A percentile compares a stretch with the other conserved stretches of the same genome.
These are phyloP conservation scores for Ia io DNA, from an alignment of 2,113 vertebrate genomes.

Conservation along the genomic window DNA sequence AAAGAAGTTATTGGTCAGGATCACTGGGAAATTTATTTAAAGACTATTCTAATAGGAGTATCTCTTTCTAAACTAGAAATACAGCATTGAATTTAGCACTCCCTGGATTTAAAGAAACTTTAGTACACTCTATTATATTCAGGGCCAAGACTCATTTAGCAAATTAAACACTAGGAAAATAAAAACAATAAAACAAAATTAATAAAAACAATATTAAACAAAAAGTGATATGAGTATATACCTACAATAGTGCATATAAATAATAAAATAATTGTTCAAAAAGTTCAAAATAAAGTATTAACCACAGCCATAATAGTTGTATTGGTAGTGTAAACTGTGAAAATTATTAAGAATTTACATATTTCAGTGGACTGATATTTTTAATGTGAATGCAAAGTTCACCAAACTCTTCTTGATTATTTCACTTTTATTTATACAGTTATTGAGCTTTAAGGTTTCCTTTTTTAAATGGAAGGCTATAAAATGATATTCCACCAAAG, in stretches of 20 bases:
- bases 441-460: not conserved
- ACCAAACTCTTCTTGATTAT: not conserved
- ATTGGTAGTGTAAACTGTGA: not conserved
- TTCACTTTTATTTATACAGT: not conserved
- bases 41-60: conserved; percentile 6
- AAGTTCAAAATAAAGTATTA: conserved; percentile 33
- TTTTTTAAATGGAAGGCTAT: not conserved
- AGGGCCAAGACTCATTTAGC: not conserved
- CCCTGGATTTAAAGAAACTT: not conserved
- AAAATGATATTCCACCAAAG: not conserved
- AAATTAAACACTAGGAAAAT: conserved; percentile 13
- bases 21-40: conserved; percentile 37
- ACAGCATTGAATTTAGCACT: not conserved
- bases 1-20: conserved; percentile 34
- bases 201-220: not conserved
- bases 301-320: not conserved
- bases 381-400: conserved; percentile 9
- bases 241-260: not conserved
- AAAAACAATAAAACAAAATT: conserved; percentile 15
- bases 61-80: conserved; percentile 36
- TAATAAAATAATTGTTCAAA: not conserved
- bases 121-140: not conserved
- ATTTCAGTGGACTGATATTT: not conserved
- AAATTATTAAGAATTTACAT: not conserved
- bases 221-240: not conserved